Conservation (phyloP, 2,797 vertebrate genomes). For the Peromyscus aztecus region DNA sequence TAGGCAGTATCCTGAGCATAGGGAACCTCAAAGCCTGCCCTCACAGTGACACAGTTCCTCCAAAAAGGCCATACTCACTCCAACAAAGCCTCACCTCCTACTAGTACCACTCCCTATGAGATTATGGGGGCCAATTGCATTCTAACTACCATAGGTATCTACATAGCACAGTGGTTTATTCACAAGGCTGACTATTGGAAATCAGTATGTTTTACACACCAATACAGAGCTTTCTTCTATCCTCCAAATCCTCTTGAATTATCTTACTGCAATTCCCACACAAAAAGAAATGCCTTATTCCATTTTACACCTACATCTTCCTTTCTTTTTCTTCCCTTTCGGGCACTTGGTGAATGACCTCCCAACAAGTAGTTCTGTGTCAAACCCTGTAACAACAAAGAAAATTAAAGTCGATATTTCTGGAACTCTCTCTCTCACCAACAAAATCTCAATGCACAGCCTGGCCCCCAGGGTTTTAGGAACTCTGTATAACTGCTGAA, state of each 20-base stretch:
- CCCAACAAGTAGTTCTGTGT: background rate
- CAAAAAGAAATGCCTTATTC: background rate
- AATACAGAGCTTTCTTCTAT: background rate
- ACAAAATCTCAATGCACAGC: background rate
- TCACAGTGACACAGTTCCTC: background rate
- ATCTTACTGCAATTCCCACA: background rate
- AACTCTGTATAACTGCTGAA: background rate
- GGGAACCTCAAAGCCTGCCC: background rate
- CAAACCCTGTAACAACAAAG: background rate
- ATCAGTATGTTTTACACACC: background rate
- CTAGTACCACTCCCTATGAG: background rate
- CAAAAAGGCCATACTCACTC: background rate
- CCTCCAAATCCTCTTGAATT: background rate
- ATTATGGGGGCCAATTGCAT: background rate
- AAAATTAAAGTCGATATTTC: background rate
- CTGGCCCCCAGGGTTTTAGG: background rate
- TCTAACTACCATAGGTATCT: background rate
- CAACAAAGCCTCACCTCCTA: background rate
- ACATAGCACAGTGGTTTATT: background rate
- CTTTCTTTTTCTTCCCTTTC: background rate
- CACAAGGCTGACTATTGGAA: background rate
- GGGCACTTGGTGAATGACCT: background rate
- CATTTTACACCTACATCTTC: background rate
- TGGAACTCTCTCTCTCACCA: constrained; percentile 15
- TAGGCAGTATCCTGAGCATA: background rate